A percentile compares a stretch with the other conserved stretches of the same genome.
Evolutionary conservation across 2,113 vertebrate genomes (phyloP).

Genomic region (Bungarus multicinctus): DNA sequence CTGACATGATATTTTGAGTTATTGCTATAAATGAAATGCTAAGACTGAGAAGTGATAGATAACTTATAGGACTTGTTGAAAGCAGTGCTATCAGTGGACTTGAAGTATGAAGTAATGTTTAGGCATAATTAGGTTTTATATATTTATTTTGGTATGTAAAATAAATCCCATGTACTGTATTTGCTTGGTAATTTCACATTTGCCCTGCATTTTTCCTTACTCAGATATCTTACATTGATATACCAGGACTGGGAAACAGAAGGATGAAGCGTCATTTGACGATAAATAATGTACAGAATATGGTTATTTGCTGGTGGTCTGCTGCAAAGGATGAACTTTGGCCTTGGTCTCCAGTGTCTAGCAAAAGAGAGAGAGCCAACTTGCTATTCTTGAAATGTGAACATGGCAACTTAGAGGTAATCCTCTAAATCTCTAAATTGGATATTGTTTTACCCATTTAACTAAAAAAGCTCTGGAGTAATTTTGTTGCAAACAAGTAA

Average conservation of each 20-base stretch:
- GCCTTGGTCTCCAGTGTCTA: conserved; percentile 84
- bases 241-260: conserved; percentile 70
- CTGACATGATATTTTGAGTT: not conserved
- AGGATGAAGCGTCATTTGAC: conserved; percentile 72
- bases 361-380: conserved; percentile 80
- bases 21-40: not conserved
- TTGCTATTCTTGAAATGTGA: conserved; percentile 81
- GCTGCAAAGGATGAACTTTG: conserved; percentile 74
- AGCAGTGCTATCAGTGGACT: not conserved
- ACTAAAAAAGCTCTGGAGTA: not conserved
- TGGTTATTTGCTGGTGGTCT: conserved; percentile 89
- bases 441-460: not conserved
- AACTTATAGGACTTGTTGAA: not conserved
- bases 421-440: conserved; percentile 19
- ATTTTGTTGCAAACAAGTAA: not conserved
- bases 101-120: not conserved
- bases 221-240: conserved; percentile 82
- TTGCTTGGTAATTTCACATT: conserved; percentile 42
- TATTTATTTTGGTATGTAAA: not conserved
- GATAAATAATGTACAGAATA: conserved; percentile 80
- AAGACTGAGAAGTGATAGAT: not conserved
- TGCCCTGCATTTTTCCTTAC: conserved; percentile 44
- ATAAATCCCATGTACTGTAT: conserved; percentile 35
- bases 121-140: not conserved
- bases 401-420: conserved; percentile 84